phyloP scores from a whole-genome alignment of 2,888 invertebrate genomes.

The Phyllotreta cruciferae region DNA sequence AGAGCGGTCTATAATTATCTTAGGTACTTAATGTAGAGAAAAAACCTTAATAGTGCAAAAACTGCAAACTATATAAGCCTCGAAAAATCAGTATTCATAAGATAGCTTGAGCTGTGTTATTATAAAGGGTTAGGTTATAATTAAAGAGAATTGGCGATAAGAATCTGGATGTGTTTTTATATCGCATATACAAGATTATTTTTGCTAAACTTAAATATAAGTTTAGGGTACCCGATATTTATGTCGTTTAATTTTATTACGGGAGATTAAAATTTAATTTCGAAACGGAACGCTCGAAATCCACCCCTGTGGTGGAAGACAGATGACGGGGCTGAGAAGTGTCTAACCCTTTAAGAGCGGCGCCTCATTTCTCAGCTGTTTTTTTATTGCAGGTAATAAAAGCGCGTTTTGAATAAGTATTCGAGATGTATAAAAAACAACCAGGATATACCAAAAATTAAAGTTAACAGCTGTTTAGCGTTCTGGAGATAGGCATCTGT shows the following conservation, averaged over 20 bases:
- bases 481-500: slow-evolving; percentile 23
- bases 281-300: not conserved
- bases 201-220: no score
- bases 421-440: slow-evolving; percentile 33
- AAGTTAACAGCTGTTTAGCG: slow-evolving; percentile 35
- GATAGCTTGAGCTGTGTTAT: slow-evolving; percentile 1
- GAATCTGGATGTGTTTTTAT: no score
- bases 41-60: not conserved
- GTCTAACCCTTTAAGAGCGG: slow-evolving; percentile 23
- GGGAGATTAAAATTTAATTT: no score
- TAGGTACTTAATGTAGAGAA: not conserved
- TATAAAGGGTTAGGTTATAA: slow-evolving; percentile 19
- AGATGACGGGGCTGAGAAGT: slow-evolving; percentile 24
- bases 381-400: slow-evolving; percentile 33
- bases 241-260: no score
- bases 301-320: slow-evolving; percentile 26
- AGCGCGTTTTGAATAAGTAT: slow-evolving; percentile 26
- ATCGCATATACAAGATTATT: no score
- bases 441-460: slow-evolving; percentile 34
- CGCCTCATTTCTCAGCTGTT: slow-evolving; percentile 33
- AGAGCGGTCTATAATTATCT: no score
- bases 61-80: slow-evolving; percentile 16
- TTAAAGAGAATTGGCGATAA: slow-evolving; percentile 16
- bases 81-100: slow-evolving; percentile 15
- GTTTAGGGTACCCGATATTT: no score